Evolutionary conservation across 2,113 vertebrate species (phyloP), one percentile per base, ranked within the genome.

Genomic region (Brachyhypopomus occidentalis): DNA sequence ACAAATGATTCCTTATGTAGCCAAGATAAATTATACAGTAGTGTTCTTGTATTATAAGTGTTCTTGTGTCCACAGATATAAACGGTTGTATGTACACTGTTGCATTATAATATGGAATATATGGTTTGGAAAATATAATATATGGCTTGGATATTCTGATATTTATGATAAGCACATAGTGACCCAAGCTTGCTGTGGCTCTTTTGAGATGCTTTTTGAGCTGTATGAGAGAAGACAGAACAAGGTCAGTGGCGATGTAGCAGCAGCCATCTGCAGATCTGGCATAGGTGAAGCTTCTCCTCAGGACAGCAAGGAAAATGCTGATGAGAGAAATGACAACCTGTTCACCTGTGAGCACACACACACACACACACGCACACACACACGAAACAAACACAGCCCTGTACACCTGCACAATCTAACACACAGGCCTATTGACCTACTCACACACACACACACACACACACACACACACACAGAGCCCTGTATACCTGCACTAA

Each of bases 201-300:
- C 45, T 14, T 52, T 9, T 52, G 45, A 11, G 45, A 52, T 14
- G 45, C 19, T 36, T 67, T 34, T 38, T 8, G 3, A 19, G 8
- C 36, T 5, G 27, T 5, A 19, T 52, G 45, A 19, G 17, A 36
- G 19, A 64, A 70, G 36, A 70, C 66, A 41, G 36, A 41, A 41
- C 66, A 70, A 70, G 66, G 66, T 41, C 36, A 70, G 66, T 41
- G 20, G 66, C 66, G 34, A 70, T 70, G 66, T 34, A n/a, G 36
- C 64, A 30, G 19, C 64, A 67, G 20, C 66, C 36, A 70, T 70
- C 66, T n/a, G 45, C 45, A 52, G 45, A 52, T 11, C 45, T 52
- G 45, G 45, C 45, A 52, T 11, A 52, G 45, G 8, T 52, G 45
- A 14, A 52, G 12, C 45, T 52, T 52, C 45, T 52, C 45, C 45